Percentiles rank a stretch among this genome's conserved stretches.
Evolutionary conservation across 1,140 invertebrate species (phyloP).

Genomic region (Caerostris extrusa): DNA sequence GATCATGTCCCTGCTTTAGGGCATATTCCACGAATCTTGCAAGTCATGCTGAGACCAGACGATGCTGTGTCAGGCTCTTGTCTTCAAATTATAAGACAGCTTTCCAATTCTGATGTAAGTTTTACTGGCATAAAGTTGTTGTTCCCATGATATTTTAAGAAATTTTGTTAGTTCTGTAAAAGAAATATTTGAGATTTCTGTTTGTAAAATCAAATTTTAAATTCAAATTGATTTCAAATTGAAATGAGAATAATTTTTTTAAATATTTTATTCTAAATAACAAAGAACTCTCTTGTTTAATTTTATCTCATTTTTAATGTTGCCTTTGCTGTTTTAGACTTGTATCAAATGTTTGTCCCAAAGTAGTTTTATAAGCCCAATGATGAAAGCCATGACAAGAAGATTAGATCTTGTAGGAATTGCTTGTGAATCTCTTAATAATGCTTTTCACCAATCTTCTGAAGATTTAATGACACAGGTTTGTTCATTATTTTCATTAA

Average conservation of each 20-base stretch:
- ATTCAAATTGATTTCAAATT: too few species aligned
- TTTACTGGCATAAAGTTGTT: neutral
- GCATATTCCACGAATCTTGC: constrained; percentile 91
- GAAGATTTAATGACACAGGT: constrained; percentile 93
- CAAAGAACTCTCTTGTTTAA: too few species aligned
- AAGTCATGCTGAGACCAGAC: constrained; percentile 80
- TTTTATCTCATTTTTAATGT: neutral
- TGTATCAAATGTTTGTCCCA: constrained; percentile 79
- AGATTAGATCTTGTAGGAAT: constrained; percentile 88
- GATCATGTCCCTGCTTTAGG: constrained; percentile 96
- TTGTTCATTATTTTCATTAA: constrained; percentile 78
- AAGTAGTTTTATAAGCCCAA: constrained; percentile 77
- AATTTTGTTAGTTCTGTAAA: neutral
- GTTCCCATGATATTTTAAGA: too few species aligned
- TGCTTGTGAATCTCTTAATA: constrained; percentile 93
- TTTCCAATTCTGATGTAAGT: constrained; percentile 90
- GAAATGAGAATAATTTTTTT: too few species aligned
- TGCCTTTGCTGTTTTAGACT: constrained; percentile 47
- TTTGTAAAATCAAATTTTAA: too few species aligned
- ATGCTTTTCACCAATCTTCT: constrained; percentile 91
- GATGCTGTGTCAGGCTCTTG: constrained; percentile 87
- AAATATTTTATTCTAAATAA: too few species aligned
- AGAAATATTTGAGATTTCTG: neutral
- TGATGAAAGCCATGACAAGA: constrained; percentile 74
- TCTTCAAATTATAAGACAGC: constrained; percentile 92